phyloP scores from a whole-genome alignment of 2,888 invertebrate species.

The Branchinecta sandiegonensis region DNA sequence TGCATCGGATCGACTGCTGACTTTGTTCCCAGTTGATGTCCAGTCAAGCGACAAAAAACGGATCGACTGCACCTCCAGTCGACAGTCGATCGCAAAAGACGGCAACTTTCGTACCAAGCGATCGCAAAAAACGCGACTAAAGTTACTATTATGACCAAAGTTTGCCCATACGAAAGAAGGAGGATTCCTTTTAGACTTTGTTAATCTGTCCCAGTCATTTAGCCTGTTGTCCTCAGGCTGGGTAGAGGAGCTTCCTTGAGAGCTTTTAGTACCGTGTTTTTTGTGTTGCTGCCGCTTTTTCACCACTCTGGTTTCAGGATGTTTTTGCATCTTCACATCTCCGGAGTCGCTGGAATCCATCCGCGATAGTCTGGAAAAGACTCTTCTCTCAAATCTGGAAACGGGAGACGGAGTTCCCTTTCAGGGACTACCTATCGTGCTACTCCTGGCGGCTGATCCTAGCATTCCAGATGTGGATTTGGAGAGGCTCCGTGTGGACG shows the following conservation, averaged over 20 bases:
- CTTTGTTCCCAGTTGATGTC: too few species aligned
- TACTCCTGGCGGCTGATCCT: constrained; percentile 76
- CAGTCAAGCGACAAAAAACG: too few species aligned
- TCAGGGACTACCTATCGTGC: constrained; percentile 70
- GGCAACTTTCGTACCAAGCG: too few species aligned
- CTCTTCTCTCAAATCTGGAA: constrained; percentile 71
- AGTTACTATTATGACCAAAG: too few species aligned
- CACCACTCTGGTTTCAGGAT: constrained; percentile 32
- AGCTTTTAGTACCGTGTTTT: neutral
- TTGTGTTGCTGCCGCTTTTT: neutral
- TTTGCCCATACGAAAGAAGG: too few species aligned
- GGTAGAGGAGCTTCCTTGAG: neutral
- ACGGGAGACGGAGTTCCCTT: constrained; percentile 75
- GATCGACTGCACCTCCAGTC: too few species aligned
- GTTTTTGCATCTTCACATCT: constrained; percentile 56
- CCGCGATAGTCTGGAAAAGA: constrained; percentile 76
- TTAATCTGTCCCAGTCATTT: neutral
- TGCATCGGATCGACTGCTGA: too few species aligned
- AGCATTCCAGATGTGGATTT: constrained; percentile 68
- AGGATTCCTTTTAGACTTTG: too few species aligned
- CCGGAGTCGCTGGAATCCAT: constrained; percentile 83
- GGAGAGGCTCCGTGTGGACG: constrained; percentile 70
- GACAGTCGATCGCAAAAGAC: too few species aligned
- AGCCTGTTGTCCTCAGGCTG: neutral
- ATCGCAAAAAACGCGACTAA: too few species aligned